phyloP scores from a whole-genome alignment of 1,140 invertebrate species.

The Euborellia annulipes region DNA sequence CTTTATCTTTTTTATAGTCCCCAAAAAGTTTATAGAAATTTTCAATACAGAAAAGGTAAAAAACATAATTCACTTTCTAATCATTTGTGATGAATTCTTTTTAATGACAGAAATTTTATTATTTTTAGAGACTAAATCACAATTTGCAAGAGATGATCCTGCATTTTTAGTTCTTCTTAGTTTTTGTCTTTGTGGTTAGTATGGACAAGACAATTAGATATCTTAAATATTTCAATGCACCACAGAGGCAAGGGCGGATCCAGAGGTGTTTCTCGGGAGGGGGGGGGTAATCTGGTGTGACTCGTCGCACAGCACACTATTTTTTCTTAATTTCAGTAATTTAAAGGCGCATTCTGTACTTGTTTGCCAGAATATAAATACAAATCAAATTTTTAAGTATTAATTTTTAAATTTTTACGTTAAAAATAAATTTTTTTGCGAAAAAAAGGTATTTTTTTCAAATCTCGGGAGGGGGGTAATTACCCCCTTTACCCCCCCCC shows the following conservation, averaged over 20 bases:
- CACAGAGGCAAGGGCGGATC: no score
- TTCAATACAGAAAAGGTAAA: slow-evolving; percentile 93
- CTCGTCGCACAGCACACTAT: no score
- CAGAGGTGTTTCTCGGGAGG: no score
- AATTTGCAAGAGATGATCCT: slow-evolving; percentile 98
- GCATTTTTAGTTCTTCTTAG: slow-evolving; percentile 90
- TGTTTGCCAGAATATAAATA: no score
- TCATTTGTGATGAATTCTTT: background rate
- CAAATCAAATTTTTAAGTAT: background rate
- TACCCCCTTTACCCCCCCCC: no score
- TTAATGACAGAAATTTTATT: slow-evolving; percentile 13
- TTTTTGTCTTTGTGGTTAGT: slow-evolving; percentile 71
- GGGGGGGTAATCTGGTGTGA: no score
- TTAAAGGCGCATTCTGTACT: no score
- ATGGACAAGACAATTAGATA: no score
- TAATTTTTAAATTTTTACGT: background rate
- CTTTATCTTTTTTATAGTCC: slow-evolving; percentile 87
- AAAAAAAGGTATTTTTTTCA: background rate
- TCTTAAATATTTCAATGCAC: no score
- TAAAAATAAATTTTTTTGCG: background rate
- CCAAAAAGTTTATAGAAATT: slow-evolving; percentile 96
- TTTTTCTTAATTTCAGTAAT: no score
- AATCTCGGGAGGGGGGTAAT: no score
- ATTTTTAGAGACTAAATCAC: slow-evolving; percentile 85
- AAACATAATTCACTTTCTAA: background rate